Base-by-base conservation (phyloP, 2,888 invertebrate species). In the Craniophora ligustri region DNA sequence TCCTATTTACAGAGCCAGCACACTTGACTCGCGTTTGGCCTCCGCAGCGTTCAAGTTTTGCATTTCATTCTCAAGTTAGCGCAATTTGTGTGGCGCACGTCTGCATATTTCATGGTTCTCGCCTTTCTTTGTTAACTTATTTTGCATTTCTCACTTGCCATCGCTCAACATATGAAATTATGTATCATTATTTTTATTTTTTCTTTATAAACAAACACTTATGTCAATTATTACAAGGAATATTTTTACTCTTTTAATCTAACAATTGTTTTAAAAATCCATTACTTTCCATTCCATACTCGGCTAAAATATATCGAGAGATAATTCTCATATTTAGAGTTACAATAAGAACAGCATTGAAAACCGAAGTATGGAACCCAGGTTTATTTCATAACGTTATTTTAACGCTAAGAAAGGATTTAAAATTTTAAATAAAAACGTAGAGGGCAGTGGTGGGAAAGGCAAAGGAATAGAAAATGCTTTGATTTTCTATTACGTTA, bases 41-140 rank as follows among this genome's bases (percentile, higher is more conserved):
- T 79, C 77, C 71, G 60, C 77, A 73, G 81, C 81, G 84, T 78
- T 84, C 82, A 86, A 87, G 85, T 88, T 87, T 82, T 82, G 82
- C 82, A 85, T 87, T 87, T 86, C 85, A 75, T 84, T 86, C 84
- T 82, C 79, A 84, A 88, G 87, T 88, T 88, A 85, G 87, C 79
- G 79, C 80, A 87, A 88, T 88, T 88, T 88, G 86, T 84, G 82
- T 81, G 76, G 84, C 75, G 81, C 84, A 86, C 85, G 86, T 82
- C 78, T 87, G 82, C 82, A 84, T 86, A 82, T 85, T 85, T 84
- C 76, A 84, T 78, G 73, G 65, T 67, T 44, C 74, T 63, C 71
- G 68, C 59, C 70, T 75, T 75, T 76, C 76, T 81, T 82, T 84
- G 76, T 81, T 78, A 74, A 75, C 73, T 77, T 79, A 78, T 78